These are phyloP conservation scores for Podarcis raffonei DNA, from an alignment of 2,113 vertebrate genomes.

Conservation along the genomic window DNA sequence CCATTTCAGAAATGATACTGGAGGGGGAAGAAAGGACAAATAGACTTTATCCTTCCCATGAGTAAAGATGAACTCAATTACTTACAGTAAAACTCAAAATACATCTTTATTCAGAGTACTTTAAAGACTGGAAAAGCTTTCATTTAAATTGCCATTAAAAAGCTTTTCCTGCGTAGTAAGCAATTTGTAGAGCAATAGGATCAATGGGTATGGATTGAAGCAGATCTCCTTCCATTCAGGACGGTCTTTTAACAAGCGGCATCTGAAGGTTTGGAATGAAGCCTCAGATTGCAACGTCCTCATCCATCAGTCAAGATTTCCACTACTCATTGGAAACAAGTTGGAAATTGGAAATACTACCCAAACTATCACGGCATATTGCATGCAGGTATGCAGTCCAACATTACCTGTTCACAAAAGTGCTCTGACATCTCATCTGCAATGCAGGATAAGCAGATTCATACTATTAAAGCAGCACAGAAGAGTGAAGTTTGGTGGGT, in stretches of 20 bases:
- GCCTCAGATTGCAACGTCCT: neutral
- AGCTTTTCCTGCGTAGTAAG: neutral
- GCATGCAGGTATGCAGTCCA: neutral
- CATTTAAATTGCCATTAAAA: conserved; percentile 25
- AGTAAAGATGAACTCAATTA: neutral
- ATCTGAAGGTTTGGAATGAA: neutral
- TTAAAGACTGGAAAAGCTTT: conserved; percentile 24
- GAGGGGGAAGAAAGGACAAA: neutral
- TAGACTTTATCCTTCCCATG: neutral
- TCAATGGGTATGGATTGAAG: conserved; percentile 17
- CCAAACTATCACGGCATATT: neutral
- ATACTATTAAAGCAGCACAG: neutral
- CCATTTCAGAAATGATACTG: neutral
- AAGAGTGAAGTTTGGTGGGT: conserved; percentile 3
- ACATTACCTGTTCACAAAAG: neutral
- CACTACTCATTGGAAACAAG: neutral
- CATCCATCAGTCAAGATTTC: neutral
- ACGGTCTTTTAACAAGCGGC: conserved; percentile 12
- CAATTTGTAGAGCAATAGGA: neutral
- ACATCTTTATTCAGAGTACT: conserved; percentile 9
- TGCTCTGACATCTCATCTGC: neutral
- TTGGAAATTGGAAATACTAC: neutral
- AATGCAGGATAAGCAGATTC: neutral
- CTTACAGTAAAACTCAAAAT: conserved; percentile 10
- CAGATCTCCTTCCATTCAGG: neutral